Percentiles rank a stretch among this genome's conserved stretches.
phyloP scores from a whole-genome alignment of 2,888 invertebrate species.

The Cistogaster globosa region DNA sequence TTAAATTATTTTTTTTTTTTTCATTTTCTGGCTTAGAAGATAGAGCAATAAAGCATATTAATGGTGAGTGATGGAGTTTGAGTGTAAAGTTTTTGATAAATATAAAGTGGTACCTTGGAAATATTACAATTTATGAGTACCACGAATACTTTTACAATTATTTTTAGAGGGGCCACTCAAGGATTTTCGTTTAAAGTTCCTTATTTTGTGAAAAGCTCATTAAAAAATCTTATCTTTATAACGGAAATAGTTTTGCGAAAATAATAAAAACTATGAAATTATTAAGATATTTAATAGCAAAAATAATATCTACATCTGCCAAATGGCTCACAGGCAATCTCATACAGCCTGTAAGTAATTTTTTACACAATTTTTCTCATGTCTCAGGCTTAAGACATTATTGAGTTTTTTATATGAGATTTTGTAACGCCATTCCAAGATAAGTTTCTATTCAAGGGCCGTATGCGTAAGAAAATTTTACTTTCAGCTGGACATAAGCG shows the following conservation, averaged over 20 bases:
- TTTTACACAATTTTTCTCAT: too few relatives aligned
- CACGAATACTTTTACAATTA: constrained; percentile 44
- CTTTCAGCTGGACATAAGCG: too few relatives aligned
- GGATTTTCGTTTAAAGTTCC: constrained; percentile 77
- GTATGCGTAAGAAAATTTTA: too few relatives aligned
- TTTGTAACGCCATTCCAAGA: too few relatives aligned
- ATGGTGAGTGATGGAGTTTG: background rate
- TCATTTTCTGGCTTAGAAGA: constrained; percentile 36
- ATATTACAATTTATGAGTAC: constrained; percentile 51
- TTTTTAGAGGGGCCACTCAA: constrained; percentile 75
- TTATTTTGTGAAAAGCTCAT: constrained; percentile 42
- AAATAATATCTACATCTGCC: too few relatives aligned
- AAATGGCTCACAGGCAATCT: too few relatives aligned
- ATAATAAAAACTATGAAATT: too few relatives aligned
- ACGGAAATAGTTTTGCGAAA: background rate
- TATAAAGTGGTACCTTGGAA: constrained; percentile 51
- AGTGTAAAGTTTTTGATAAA: constrained; percentile 36
- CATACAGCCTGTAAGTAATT: too few relatives aligned
- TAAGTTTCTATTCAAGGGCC: too few relatives aligned
- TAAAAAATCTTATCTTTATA: constrained; percentile 2
- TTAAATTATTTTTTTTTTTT: constrained; percentile 19
- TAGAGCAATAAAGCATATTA: constrained; percentile 17
- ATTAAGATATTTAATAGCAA: too few relatives aligned
- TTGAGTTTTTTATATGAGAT: too few relatives aligned
- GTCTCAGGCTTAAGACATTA: too few relatives aligned